phyloP scores from a whole-genome alignment of 2,888 invertebrate species.

The Scrobipalpa costella region DNA sequence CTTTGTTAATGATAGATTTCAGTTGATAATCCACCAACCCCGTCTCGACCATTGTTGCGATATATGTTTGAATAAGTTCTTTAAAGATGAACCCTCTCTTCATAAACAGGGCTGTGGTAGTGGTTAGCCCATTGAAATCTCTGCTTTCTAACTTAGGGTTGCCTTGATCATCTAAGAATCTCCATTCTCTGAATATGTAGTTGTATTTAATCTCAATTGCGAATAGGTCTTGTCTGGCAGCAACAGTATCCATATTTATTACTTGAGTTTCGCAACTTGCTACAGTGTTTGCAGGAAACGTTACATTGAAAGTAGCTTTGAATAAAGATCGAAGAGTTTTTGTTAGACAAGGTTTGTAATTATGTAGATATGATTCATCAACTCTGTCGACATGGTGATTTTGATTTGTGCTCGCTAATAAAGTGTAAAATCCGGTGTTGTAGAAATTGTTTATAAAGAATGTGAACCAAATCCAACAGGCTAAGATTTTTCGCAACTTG shows the following conservation, averaged over 20 bases:
- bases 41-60: not conserved
- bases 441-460: constrained; percentile 33
- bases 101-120: not conserved
- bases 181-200: not conserved
- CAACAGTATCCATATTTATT: not conserved
- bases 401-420: constrained; percentile 26
- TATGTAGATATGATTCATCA: not conserved
- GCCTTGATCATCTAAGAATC: constrained; percentile 19
- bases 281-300: constrained; percentile 1
- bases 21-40: constrained; percentile 9
- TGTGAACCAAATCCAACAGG: constrained; percentile 35
- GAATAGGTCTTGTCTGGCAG: not conserved
- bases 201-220: not conserved
- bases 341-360: constrained; percentile 23
- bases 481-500: constrained; percentile 26
- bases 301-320: not conserved
- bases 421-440: constrained; percentile 33
- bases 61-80: constrained; percentile 1
- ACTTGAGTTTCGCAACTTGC: not conserved
- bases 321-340: not conserved
- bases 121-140: not conserved
- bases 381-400: not conserved
- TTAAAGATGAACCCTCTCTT: constrained; percentile 9
- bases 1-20: not conserved
- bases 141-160: not conserved